Evolutionary conservation across 2,797 vertebrate species (phyloP).

Genomic region (Steatocranus sp.): DNA sequence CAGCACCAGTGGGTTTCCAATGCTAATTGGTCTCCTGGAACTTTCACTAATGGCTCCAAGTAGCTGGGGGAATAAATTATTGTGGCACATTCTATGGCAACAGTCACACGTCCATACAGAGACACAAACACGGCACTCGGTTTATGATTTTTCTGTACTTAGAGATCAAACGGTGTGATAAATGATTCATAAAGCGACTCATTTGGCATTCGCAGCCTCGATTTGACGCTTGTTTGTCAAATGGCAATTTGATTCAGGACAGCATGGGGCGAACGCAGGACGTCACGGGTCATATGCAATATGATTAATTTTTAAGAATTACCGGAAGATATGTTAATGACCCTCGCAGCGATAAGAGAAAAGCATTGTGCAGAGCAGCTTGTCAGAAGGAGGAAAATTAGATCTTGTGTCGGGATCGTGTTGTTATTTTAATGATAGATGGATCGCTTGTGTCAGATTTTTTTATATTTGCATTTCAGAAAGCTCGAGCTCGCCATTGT

Average conservation of each 20-base stretch:
- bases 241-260: slow-evolving; percentile 74
- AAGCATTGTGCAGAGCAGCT: neutral
- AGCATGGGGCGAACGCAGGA: slow-evolving; percentile 49
- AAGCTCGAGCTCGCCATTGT: neutral
- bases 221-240: slow-evolving; percentile 70
- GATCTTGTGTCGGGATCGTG: neutral
- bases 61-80: slow-evolving; percentile 83
- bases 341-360: neutral
- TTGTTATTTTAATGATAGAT: neutral
- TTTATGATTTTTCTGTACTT: slow-evolving; percentile 69
- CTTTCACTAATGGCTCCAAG: slow-evolving; percentile 80
- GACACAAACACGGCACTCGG: slow-evolving; percentile 54
- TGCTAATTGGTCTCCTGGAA: slow-evolving; percentile 87
- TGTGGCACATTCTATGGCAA: slow-evolving; percentile 70
- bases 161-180: slow-evolving; percentile 71
- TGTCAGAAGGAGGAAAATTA: neutral
- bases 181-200: slow-evolving; percentile 75
- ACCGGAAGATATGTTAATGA: slow-evolving; percentile 57
- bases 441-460: neutral
- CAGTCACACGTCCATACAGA: slow-evolving; percentile 54
- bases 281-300: slow-evolving; percentile 38
- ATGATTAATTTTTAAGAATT: slow-evolving; percentile 67
- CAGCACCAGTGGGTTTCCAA: slow-evolving; percentile 74
- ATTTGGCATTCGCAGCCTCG: slow-evolving; percentile 61
- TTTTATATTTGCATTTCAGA: neutral